These are phyloP conservation scores for Rotaria sp. DNA, from an alignment of 2,888 invertebrate genomes.

Conservation along the genomic window DNA sequence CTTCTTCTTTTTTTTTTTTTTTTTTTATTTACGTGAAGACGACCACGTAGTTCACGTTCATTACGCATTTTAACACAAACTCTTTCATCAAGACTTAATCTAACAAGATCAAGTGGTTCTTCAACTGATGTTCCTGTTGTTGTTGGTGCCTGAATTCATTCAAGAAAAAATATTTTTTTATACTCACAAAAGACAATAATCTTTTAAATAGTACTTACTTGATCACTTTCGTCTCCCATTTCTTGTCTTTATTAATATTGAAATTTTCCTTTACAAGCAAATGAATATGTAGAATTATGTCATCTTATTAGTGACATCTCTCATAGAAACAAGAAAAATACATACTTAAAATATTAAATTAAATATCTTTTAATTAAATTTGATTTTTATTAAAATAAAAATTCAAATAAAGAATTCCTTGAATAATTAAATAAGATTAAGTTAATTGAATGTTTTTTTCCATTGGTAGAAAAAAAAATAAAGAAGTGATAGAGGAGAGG, in stretches of 20 bases:
- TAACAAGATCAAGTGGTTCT: constrained; percentile 90
- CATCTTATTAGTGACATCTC: background rate
- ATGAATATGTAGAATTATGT: background rate
- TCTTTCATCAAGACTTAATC: constrained; percentile 90
- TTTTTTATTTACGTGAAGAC: constrained; percentile 71
- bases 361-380: too few relatives aligned
- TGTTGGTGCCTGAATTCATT: background rate
- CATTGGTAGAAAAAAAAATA: background rate
- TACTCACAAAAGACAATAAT: background rate
- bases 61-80: constrained; percentile 99
- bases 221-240: background rate
- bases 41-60: constrained; percentile 87
- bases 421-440: background rate
- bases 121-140: constrained; percentile 52
- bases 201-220: background rate
- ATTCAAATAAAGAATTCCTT: background rate
- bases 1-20: too few relatives aligned
- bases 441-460: background rate
- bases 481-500: background rate
- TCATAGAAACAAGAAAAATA: too few relatives aligned
- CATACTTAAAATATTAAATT: too few relatives aligned
- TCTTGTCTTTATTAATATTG: background rate
- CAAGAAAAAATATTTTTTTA: background rate
- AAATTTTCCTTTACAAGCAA: background rate
- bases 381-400: too few relatives aligned